Percentiles rank a stretch among this genome's conserved stretches.
These are phyloP conservation scores for Cydia fagiglandana DNA, from an alignment of 1,140 invertebrate species.

Conservation along the genomic window DNA sequence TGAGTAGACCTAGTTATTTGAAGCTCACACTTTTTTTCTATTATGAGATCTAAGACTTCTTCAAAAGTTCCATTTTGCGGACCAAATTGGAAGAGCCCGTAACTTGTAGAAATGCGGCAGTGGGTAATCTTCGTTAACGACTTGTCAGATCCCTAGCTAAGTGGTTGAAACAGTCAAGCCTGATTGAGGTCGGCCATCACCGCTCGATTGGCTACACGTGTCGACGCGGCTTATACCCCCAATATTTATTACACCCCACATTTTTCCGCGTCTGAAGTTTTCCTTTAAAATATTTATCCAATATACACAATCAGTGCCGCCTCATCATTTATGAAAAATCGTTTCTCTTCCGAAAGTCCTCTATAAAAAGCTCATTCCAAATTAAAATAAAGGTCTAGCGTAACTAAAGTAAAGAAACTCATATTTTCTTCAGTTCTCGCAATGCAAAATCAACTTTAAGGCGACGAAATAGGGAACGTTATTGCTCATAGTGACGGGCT, in stretches of 20 bases:
- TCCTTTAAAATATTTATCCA: constrained; percentile 77
- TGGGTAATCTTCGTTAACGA: constrained; percentile 17
- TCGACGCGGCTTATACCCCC: constrained; percentile 56
- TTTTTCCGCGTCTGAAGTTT: constrained; percentile 67
- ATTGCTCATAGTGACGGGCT: constrained; percentile 39
- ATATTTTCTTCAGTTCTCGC: constrained; percentile 50
- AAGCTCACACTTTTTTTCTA: too few species aligned
- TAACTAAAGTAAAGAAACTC: constrained; percentile 70
- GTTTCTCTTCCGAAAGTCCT: constrained; percentile 68
- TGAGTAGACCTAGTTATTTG: too few species aligned
- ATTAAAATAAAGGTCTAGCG: constrained; percentile 79
- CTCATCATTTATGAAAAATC: constrained; percentile 78
- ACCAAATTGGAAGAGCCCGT: background rate
- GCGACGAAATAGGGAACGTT: constrained; percentile 36
- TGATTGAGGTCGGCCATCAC: constrained; percentile 61
- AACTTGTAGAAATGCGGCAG: background rate
- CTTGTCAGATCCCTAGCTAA: constrained; percentile 19
- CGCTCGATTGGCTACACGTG: constrained; percentile 72
- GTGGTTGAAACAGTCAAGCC: constrained; percentile 39
- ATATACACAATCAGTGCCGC: constrained; percentile 73
- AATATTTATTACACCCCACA: constrained; percentile 67
- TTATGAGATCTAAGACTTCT: too few species aligned
- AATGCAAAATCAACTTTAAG: background rate
- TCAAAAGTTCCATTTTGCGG: too few species aligned
- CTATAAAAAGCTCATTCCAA: constrained; percentile 78